A percentile compares a stretch with the other conserved stretches of the same genome.
phyloP scores from a whole-genome alignment of 1,140 invertebrate species.

The Aethina tumida region DNA sequence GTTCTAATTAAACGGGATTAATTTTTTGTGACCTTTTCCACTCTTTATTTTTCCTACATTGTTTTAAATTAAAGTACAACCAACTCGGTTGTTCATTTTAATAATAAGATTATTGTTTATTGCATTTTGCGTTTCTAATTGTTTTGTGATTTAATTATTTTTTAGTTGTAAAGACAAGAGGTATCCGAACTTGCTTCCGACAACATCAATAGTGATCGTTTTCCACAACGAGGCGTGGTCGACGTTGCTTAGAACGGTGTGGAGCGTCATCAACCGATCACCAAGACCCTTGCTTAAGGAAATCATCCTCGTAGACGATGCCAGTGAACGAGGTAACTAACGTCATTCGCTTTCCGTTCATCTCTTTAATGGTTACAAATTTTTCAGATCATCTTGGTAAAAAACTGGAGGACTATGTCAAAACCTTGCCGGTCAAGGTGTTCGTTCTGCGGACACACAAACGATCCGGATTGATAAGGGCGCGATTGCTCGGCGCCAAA shows the following conservation, averaged over 20 bases:
- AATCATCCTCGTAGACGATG: slow-evolving; percentile 93
- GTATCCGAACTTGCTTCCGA: slow-evolving; percentile 67
- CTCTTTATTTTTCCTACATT: background rate
- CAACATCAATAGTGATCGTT: slow-evolving; percentile 91
- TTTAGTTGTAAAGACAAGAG: slow-evolving; percentile 67
- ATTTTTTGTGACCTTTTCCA: too few relatives aligned
- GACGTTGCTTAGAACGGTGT: slow-evolving; percentile 89
- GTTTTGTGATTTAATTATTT: too few relatives aligned
- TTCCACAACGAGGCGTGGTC: slow-evolving; percentile 98
- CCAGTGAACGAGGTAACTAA: slow-evolving; percentile 75
- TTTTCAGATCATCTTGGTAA: slow-evolving; percentile 76
- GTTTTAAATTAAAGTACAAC: background rate
- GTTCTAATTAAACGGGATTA: too few relatives aligned
- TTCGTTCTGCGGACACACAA: slow-evolving; percentile 78
- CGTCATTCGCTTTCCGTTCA: background rate
- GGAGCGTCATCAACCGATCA: slow-evolving; percentile 92
- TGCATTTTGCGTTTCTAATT: too few relatives aligned
- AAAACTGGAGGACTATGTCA: slow-evolving; percentile 84
- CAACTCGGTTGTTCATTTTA: too few relatives aligned
- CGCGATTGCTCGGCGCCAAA: slow-evolving; percentile 82
- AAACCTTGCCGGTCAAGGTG: slow-evolving; percentile 71
- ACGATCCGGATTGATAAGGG: slow-evolving; percentile 87
- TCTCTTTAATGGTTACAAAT: background rate
- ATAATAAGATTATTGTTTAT: too few relatives aligned
- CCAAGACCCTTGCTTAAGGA: slow-evolving; percentile 79